A percentile compares a stretch with the other conserved stretches of the same genome.
Conservation (phyloP, 2,888 invertebrate species). For the Bugula neritina region DNA sequence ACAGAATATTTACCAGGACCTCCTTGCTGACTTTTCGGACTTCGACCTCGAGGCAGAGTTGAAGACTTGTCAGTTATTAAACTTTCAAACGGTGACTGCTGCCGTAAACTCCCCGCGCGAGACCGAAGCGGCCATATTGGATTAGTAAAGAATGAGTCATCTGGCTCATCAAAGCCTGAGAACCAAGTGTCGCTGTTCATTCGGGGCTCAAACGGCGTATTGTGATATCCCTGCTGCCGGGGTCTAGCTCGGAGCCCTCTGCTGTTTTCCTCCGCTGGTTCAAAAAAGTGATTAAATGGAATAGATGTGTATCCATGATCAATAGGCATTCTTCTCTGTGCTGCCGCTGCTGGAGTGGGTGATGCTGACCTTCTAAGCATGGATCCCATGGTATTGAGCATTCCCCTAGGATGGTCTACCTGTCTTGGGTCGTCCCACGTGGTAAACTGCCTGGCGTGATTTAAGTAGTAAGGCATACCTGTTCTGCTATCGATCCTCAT, state of each 20-base stretch:
- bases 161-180: background rate
- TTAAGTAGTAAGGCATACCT: slow-evolving; percentile 50
- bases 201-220: background rate
- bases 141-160: background rate
- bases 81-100: slow-evolving; percentile 1
- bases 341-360: background rate
- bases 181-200: background rate
- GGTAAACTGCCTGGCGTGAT: slow-evolving; percentile 46
- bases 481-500: slow-evolving; percentile 45
- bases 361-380: background rate
- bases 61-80: background rate
- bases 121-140: background rate
- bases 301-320: background rate
- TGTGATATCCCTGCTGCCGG: background rate
- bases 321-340: background rate
- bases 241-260: background rate
- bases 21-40: background rate
- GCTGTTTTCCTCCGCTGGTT: background rate
- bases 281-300: slow-evolving; percentile 8
- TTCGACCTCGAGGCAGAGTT: background rate
- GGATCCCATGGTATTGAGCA: slow-evolving; percentile 20
- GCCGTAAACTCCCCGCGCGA: background rate
- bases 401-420: background rate
- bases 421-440: slow-evolving; percentile 48
- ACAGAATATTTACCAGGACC: background rate